Percentiles rank a stretch among this genome's conserved stretches.
phyloP scores from a whole-genome alignment of 2,113 vertebrate genomes.

The Octodon degus region DNA sequence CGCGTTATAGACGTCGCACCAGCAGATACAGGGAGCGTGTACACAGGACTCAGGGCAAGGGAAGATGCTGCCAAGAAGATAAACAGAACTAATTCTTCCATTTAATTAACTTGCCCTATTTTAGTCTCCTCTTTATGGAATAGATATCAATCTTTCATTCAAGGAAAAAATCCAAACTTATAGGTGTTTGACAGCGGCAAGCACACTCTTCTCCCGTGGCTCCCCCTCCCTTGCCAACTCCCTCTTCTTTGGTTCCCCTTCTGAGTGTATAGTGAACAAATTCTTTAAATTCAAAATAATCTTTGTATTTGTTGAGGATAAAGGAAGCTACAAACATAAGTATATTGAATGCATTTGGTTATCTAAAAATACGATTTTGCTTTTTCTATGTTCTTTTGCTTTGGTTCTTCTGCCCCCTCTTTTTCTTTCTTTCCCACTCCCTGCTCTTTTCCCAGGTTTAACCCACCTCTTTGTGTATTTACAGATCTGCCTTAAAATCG shows the following conservation, averaged over 20 bases:
- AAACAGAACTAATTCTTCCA: constrained; percentile 71
- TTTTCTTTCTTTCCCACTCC: constrained; percentile 25
- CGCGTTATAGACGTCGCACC: constrained; percentile 35
- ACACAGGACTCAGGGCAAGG: neutral
- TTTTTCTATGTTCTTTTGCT: constrained; percentile 14
- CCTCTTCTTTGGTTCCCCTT: constrained; percentile 29
- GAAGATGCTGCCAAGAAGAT: constrained; percentile 69
- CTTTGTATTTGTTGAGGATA: constrained; percentile 45
- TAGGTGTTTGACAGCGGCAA: constrained; percentile 46
- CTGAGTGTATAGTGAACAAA: neutral
- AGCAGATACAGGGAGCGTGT: neutral
- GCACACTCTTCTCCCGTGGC: neutral
- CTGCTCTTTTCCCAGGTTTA: constrained; percentile 49
- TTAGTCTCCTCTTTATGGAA: constrained; percentile 48
- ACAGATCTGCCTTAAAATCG: constrained; percentile 89
- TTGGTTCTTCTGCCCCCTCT: neutral
- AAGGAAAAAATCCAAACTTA: constrained; percentile 65
- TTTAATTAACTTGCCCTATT: constrained; percentile 64
- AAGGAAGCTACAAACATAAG: neutral
- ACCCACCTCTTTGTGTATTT: constrained; percentile 84
- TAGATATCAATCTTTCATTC: constrained; percentile 70
- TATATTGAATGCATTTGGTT: constrained; percentile 29
- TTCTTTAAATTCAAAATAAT: constrained; percentile 25
- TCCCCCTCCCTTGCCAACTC: neutral
- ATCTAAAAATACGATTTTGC: neutral